Evolutionary conservation across 2,888 invertebrate genomes (phyloP).

Genomic region (Andrena bicolor): DNA sequence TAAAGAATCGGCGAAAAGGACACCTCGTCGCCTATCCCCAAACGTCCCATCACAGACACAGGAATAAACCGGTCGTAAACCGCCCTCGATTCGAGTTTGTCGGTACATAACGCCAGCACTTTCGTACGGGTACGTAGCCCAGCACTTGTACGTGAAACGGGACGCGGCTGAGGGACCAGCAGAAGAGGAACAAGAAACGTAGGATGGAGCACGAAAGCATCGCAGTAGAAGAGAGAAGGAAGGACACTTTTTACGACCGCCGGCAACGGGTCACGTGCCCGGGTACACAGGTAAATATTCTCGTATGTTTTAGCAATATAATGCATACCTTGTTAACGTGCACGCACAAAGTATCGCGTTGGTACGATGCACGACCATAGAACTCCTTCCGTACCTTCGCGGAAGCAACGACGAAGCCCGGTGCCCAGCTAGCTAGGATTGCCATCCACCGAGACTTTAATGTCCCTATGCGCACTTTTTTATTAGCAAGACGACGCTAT

Average conservation of each 20-base stretch:
- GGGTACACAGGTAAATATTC: slow-evolving; percentile 45
- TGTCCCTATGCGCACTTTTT: slow-evolving; percentile 78
- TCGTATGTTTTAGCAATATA: slow-evolving; percentile 67
- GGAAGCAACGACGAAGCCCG: background rate
- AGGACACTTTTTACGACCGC: slow-evolving; percentile 77
- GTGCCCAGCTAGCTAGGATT: background rate
- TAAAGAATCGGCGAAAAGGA: slow-evolving; percentile 22
- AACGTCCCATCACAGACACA: slow-evolving; percentile 59
- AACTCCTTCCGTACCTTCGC: slow-evolving; percentile 17
- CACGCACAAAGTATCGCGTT: slow-evolving; percentile 45
- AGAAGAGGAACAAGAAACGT: background rate
- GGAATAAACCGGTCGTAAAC: slow-evolving; percentile 81
- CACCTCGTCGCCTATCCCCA: slow-evolving; percentile 30
- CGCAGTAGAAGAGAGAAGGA: slow-evolving; percentile 50
- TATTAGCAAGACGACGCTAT: slow-evolving; percentile 80
- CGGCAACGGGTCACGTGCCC: slow-evolving; percentile 52
- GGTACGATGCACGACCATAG: background rate
- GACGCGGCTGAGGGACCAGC: slow-evolving; percentile 20
- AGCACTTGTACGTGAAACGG: slow-evolving; percentile 49
- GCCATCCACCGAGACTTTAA: slow-evolving; percentile 72
- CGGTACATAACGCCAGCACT: slow-evolving; percentile 75
- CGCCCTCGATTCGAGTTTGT: slow-evolving; percentile 78
- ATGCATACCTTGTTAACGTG: slow-evolving; percentile 73
- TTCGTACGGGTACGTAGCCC: slow-evolving; percentile 47
- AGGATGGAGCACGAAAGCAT: slow-evolving; percentile 27